Conservation (phyloP, 2,888 invertebrate species). For the Heliothis peltigera region DNA sequence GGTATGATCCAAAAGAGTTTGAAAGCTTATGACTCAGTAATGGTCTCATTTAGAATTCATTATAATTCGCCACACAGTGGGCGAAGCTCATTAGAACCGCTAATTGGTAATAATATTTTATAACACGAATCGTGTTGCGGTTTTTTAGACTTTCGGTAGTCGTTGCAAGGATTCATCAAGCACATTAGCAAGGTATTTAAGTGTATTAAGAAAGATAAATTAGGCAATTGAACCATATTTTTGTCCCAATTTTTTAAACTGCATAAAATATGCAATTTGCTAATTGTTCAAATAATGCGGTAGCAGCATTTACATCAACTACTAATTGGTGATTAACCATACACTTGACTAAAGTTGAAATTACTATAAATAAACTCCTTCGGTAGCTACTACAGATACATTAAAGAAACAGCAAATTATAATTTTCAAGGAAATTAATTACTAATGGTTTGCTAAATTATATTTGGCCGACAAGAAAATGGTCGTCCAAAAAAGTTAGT, state of each 20-base stretch:
- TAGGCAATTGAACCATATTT: neutral
- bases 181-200: neutral
- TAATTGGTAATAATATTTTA: conserved; percentile 27
- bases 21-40: conserved; percentile 47
- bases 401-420: neutral
- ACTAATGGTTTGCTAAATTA: neutral
- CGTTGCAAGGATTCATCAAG: neutral
- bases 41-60: conserved; percentile 37
- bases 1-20: conserved; percentile 36
- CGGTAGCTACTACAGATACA: neutral
- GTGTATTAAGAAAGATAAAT: conserved; percentile 5
- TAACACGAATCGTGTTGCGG: conserved; percentile 4
- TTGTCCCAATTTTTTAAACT: neutral
- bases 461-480: neutral
- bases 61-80: conserved; percentile 29
- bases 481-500: too few species aligned
- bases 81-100: conserved; percentile 12
- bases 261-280: conserved; percentile 7
- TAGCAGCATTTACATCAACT: neutral
- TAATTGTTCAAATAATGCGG: too few species aligned
- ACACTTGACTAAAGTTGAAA: neutral
- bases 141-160: conserved; percentile 13
- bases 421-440: conserved; percentile 8
- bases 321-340: conserved; percentile 11
- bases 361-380: neutral